Conservation (phyloP, 2,888 invertebrate species). For the Tuberolachnus salignus region DNA sequence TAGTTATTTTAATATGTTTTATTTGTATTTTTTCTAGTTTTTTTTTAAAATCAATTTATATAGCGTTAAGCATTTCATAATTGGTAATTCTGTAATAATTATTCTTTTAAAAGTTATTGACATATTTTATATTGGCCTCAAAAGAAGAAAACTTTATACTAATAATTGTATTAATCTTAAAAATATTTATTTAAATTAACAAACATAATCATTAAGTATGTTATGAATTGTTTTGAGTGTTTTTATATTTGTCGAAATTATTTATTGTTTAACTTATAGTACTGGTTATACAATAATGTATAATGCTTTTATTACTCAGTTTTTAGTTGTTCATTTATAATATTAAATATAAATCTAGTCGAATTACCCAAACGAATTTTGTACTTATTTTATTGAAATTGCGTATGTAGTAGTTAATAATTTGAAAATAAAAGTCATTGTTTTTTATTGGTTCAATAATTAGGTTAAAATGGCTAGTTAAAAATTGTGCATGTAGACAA, state of each 20-base stretch:
- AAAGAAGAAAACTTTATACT: not conserved
- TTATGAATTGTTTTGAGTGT: slow-evolving; percentile 2
- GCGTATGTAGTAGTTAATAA: no score
- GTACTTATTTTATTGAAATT: no score
- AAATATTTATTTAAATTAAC: not conserved
- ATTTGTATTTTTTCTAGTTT: not conserved
- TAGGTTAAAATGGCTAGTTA: no score
- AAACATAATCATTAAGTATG: not conserved
- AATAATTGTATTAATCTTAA: not conserved
- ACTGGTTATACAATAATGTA: no score
- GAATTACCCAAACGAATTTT: no score
- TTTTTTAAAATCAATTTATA: not conserved
- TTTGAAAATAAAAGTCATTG: no score
- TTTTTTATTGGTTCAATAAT: no score
- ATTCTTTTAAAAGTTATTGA: not conserved
- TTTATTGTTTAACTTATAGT: not conserved
- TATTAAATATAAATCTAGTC: no score
- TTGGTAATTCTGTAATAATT: not conserved
- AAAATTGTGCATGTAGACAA: no score
- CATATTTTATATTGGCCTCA: not conserved
- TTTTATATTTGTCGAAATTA: not conserved
- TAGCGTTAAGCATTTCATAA: not conserved
- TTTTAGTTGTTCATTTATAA: no score
- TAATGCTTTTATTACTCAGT: no score
- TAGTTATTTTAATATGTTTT: slow-evolving; percentile 6